A percentile compares a stretch with the other conserved stretches of the same genome.
Evolutionary conservation across 2,113 vertebrate genomes (phyloP).

Genomic region (Cryptotis parvus): DNA sequence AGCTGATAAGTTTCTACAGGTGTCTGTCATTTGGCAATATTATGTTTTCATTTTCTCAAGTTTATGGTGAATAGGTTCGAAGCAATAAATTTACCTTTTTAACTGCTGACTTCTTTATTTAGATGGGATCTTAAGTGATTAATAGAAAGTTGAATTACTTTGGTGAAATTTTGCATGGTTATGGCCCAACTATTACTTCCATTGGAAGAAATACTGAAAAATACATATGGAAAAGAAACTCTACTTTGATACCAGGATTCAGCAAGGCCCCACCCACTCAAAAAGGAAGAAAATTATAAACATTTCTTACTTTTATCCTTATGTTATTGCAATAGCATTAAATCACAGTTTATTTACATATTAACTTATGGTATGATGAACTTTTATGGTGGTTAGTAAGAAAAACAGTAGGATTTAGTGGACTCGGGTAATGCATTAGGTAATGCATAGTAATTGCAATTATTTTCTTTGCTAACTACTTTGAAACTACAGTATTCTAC

Average conservation of each 20-base stretch:
- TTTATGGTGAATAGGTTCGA: background rate
- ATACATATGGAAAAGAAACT: conserved; percentile 16
- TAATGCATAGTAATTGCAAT: too few species aligned
- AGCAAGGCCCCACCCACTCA: background rate
- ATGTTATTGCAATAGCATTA: background rate
- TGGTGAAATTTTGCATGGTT: background rate
- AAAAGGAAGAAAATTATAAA: background rate
- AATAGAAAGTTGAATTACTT: background rate
- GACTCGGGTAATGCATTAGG: background rate
- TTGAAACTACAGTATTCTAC: too few species aligned
- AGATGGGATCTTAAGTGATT: background rate
- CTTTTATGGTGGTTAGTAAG: background rate
- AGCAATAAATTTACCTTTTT: background rate
- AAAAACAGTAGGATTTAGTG: background rate
- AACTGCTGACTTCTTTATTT: conserved; percentile 21
- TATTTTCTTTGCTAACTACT: too few species aligned
- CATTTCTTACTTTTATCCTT: background rate
- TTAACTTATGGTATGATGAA: background rate
- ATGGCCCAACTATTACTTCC: background rate
- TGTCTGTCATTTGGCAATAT: background rate
- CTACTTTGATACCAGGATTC: background rate
- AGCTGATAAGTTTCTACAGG: background rate
- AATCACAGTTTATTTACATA: background rate
- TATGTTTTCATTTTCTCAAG: conserved; percentile 2
- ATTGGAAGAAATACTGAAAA: background rate